Conservation (phyloP, 2,113 vertebrate species). For the Tupaia tana region DNA sequence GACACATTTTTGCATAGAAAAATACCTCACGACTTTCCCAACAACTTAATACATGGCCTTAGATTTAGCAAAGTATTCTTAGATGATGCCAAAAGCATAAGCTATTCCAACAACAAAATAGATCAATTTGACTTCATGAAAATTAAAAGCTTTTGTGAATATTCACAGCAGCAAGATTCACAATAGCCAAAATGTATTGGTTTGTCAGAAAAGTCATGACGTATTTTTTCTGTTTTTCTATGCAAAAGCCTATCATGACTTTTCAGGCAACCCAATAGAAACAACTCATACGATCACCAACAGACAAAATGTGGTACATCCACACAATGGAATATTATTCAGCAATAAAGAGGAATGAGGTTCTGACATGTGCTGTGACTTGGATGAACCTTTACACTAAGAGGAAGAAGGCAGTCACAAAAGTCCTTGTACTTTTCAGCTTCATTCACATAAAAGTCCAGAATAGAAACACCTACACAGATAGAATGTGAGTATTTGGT, state of each 20-base stretch:
- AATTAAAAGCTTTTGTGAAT: neutral
- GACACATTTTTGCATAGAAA: too few species aligned
- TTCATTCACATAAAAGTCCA: neutral
- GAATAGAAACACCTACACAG: neutral
- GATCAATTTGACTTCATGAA: neutral
- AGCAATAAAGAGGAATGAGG: neutral
- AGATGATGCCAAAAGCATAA: slow-evolving; percentile 21
- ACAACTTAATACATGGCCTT: neutral
- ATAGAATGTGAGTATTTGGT: neutral
- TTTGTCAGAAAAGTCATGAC: too few species aligned
- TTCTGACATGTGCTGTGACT: neutral
- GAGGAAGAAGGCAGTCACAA: neutral
- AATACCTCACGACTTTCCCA: too few species aligned
- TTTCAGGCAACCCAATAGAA: neutral
- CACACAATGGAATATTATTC: neutral
- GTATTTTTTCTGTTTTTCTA: too few species aligned
- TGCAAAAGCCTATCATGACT: too few species aligned
- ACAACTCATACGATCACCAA: neutral
- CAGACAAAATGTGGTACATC: neutral
- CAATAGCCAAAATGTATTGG: neutral
- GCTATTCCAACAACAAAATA: neutral
- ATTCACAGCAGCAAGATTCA: neutral
- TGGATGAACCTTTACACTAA: neutral
- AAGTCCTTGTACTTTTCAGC: neutral
- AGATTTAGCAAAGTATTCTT: slow-evolving; percentile 33